Percentiles rank a stretch among this genome's conserved stretches.
Conservation (phyloP, 2,113 vertebrate genomes). For the Varanus komodoensis region DNA sequence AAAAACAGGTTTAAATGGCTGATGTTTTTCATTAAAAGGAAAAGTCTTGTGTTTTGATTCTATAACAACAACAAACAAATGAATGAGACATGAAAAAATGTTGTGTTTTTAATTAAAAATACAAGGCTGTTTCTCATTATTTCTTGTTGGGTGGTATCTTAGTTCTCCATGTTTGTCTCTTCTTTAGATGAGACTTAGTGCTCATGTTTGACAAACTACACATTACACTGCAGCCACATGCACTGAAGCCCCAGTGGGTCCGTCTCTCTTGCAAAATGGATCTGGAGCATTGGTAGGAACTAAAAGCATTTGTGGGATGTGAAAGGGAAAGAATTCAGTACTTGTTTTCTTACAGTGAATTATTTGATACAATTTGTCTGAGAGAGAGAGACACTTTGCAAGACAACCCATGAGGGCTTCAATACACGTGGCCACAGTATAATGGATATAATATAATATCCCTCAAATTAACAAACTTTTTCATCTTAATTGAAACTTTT, state of each 20-base stretch:
- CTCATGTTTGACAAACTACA: constrained; percentile 46
- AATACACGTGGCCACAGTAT: not conserved
- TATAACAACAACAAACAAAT: constrained; percentile 82
- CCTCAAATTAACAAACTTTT: constrained; percentile 17
- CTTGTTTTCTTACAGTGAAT: not conserved
- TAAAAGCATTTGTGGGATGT: not conserved
- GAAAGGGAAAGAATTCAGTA: not conserved
- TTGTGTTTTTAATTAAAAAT: constrained; percentile 81
- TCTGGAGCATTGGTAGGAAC: not conserved
- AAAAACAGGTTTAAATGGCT: constrained; percentile 65
- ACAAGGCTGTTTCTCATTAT: constrained; percentile 76
- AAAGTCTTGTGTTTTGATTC: constrained; percentile 82
- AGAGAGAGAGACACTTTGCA: not conserved
- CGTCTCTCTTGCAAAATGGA: not conserved
- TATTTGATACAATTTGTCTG: not conserved
- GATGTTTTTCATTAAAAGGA: constrained; percentile 82
- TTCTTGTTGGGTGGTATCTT: constrained; percentile 77
- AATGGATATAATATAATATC: not conserved
- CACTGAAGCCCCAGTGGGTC: not conserved
- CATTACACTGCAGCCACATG: constrained; percentile 2
- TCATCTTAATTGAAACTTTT: constrained; percentile 33
- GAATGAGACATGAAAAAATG: constrained; percentile 81
- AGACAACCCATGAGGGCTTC: too few relatives aligned
- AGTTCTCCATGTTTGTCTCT: constrained; percentile 54
- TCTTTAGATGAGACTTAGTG: constrained; percentile 39